phyloP scores from a whole-genome alignment of 2,797 vertebrate species.

The Hoplostethus mediterraneus region DNA sequence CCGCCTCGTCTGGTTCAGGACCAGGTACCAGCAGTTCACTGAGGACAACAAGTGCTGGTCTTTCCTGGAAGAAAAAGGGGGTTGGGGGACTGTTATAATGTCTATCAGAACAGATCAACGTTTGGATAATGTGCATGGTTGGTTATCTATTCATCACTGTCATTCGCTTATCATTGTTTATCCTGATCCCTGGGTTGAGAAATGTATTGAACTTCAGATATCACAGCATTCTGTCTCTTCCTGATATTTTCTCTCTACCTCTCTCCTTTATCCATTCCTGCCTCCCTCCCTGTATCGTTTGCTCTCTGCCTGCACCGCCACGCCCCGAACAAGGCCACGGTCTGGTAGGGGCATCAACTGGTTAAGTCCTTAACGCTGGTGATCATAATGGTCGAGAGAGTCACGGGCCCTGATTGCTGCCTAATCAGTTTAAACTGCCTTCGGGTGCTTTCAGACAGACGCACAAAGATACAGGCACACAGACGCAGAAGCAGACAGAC shows the following conservation, averaged over 20 bases:
- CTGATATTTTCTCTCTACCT: background rate
- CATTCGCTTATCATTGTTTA: too few relatives aligned
- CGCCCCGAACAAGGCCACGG: slow-evolving; percentile 17
- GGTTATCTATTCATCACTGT: background rate
- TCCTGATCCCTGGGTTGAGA: too few relatives aligned
- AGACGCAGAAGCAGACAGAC: slow-evolving; percentile 1
- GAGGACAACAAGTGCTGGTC: slow-evolving; percentile 97
- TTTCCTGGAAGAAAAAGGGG: slow-evolving; percentile 84
- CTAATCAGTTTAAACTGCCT: slow-evolving; percentile 76
- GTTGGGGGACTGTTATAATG: slow-evolving; percentile 11
- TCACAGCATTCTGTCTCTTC: background rate
- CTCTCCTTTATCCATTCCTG: background rate
- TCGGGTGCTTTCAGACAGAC: slow-evolving; percentile 54
- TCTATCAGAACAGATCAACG: background rate
- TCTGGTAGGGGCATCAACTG: slow-evolving; percentile 34
- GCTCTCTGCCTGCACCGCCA: background rate
- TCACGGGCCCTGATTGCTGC: slow-evolving; percentile 61
- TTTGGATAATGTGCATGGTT: too few relatives aligned
- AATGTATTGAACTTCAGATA: background rate
- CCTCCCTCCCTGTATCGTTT: slow-evolving; percentile 10
- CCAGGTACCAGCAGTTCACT: slow-evolving; percentile 98
- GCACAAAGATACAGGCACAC: slow-evolving; percentile 26
- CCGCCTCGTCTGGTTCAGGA: slow-evolving; percentile 95
- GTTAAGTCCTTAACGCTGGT: slow-evolving; percentile 63
- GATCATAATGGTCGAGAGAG: slow-evolving; percentile 66